A percentile compares a stretch with the other conserved stretches of the same genome.
Conservation (phyloP, 2,888 invertebrate genomes). For the Aelia acuminata region DNA sequence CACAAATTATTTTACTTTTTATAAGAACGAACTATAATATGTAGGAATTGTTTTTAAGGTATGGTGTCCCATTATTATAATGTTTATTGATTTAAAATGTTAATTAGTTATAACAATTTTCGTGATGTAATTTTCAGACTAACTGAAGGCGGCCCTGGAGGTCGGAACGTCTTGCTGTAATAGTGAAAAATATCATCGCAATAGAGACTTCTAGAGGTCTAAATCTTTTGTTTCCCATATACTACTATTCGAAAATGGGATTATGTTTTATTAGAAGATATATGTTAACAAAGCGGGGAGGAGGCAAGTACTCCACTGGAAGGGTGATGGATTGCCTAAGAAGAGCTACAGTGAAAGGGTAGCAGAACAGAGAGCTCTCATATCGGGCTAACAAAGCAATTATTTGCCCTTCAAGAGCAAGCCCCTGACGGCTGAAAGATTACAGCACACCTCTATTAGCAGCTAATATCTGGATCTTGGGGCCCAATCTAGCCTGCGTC, state of each 20-base stretch:
- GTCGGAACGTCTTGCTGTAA: no score
- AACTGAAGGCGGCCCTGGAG: no score
- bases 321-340: background rate
- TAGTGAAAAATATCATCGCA: no score
- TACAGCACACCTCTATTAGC: slow-evolving; percentile 33
- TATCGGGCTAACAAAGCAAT: slow-evolving; percentile 31
- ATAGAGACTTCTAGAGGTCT: no score
- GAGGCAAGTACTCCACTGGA: background rate
- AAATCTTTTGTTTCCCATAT: no score
- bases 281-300: background rate
- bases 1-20: no score
- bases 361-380: background rate
- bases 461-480: background rate
- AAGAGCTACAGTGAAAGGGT: background rate
- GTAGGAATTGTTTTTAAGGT: no score
- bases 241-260: background rate
- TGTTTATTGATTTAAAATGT: no score
- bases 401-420: slow-evolving; percentile 36
- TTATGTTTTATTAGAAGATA: background rate
- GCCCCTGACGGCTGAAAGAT: slow-evolving; percentile 27
- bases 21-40: no score
- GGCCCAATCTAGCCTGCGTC: background rate
- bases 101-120: no score
- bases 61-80: no score
- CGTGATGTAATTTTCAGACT: no score